Evolutionary conservation across 1,140 invertebrate genomes (phyloP).

Genomic region (Habropoda laboriosa): DNA sequence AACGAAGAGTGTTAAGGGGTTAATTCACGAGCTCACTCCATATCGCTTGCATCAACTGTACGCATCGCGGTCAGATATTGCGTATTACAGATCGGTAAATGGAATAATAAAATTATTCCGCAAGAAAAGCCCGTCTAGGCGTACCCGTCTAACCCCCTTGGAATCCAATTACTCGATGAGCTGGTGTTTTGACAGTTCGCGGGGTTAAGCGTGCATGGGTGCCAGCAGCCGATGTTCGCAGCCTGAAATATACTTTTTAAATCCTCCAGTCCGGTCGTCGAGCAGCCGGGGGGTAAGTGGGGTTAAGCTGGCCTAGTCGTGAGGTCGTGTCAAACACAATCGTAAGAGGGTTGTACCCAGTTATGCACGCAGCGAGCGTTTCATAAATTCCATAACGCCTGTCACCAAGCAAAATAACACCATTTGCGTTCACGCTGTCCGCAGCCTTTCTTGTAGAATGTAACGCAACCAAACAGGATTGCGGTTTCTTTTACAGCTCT

Average conservation of each 20-base stretch:
- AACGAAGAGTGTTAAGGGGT: no score
- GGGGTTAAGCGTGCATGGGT: slow-evolving; percentile 31
- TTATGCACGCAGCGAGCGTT: slow-evolving; percentile 25
- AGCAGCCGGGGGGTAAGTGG: slow-evolving; percentile 73
- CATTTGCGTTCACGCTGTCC: no score
- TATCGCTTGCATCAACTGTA: no score
- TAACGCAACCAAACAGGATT: no score
- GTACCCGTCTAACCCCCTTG: slow-evolving; percentile 5
- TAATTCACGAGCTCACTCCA: no score
- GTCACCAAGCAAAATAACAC: neutral
- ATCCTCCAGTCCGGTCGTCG: slow-evolving; percentile 70
- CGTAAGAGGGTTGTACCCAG: slow-evolving; percentile 62
- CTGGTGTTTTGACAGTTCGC: slow-evolving; percentile 54
- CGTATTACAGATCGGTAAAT: no score
- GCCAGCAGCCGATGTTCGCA: slow-evolving; percentile 25
- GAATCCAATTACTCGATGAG: slow-evolving; percentile 48
- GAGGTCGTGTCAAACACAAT: slow-evolving; percentile 75
- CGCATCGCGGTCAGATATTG: no score
- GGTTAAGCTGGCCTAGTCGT: slow-evolving; percentile 76
- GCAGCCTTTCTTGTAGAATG: no score
- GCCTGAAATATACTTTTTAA: slow-evolving; percentile 70
- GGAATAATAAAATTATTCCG: neutral
- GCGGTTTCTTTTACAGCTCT: no score
- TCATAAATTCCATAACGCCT: neutral
- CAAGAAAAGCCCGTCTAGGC: neutral